phyloP scores from a whole-genome alignment of 1,140 invertebrate species.

The Aphaenogaster ashmeadi region DNA sequence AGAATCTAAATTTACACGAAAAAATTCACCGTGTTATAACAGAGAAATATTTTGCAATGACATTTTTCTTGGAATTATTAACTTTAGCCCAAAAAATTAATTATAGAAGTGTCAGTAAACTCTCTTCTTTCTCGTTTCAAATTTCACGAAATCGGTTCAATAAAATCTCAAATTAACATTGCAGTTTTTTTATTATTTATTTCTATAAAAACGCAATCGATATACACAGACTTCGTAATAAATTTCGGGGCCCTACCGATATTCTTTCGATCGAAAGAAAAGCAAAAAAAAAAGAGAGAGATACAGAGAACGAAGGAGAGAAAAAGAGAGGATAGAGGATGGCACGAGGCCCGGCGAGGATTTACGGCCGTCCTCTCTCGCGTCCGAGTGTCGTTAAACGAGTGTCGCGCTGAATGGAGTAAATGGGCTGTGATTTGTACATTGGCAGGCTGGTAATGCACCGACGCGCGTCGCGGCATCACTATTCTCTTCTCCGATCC shows the following conservation, averaged over 20 bases:
- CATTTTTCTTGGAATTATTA: neutral
- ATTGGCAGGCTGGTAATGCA: conserved; percentile 81
- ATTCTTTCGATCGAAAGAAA: conserved; percentile 31
- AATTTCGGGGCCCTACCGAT: neutral
- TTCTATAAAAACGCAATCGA: neutral
- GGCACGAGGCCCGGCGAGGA: conserved; percentile 67
- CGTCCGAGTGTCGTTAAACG: conserved; percentile 84
- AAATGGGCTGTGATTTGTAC: conserved; percentile 87
- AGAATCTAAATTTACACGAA: neutral
- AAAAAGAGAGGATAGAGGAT: neutral
- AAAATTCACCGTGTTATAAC: neutral
- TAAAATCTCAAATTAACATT: neutral
- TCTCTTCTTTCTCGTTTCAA: neutral
- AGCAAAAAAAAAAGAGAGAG: neutral
- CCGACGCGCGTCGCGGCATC: conserved; percentile 69
- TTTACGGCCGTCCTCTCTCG: conserved; percentile 79
- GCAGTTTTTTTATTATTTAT: neutral
- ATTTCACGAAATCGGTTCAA: neutral
- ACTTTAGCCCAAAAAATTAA: neutral
- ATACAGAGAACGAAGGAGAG: neutral
- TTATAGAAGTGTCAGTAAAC: neutral
- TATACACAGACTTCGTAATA: neutral
- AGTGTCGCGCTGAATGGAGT: conserved; percentile 83
- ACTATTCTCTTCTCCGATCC: conserved; percentile 60
- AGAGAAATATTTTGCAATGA: neutral